Percentiles rank a stretch among this genome's conserved stretches.
Conservation (phyloP, 2,888 invertebrate genomes). For the Anorthoa munda region DNA sequence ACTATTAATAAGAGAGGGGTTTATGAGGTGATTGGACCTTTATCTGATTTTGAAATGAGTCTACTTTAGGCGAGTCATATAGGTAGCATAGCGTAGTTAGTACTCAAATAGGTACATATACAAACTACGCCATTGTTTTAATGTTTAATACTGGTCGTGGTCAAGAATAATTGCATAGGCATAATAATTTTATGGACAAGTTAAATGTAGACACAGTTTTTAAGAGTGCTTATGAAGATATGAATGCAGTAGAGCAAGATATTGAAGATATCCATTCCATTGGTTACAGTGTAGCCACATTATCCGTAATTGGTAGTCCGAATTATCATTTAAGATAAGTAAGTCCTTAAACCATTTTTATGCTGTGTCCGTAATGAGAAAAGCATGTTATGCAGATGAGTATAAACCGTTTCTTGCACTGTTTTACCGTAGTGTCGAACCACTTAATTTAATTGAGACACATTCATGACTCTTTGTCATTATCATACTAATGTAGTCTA, state of each 20-base stretch:
- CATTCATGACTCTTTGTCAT: constrained; percentile 53
- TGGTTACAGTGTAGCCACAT: constrained; percentile 17
- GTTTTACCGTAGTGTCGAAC: constrained; percentile 31
- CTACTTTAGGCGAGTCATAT: constrained; percentile 7
- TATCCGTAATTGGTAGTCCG: background rate
- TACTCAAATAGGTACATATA: background rate
- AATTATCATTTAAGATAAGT: constrained; percentile 24
- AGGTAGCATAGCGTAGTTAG: too few relatives aligned
- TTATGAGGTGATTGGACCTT: constrained; percentile 9
- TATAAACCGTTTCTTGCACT: constrained; percentile 37
- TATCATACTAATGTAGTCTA: constrained; percentile 60
- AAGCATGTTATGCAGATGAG: constrained; percentile 43
- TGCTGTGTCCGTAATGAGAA: constrained; percentile 46
- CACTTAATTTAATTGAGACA: constrained; percentile 60
- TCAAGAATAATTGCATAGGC: background rate
- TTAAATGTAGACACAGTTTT: background rate
- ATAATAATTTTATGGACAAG: background rate
- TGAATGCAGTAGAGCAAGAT: background rate
- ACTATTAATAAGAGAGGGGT: background rate
- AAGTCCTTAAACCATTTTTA: constrained; percentile 33
- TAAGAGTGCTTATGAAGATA: background rate
- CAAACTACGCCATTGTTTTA: background rate
- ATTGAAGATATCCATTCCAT: background rate
- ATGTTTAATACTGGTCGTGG: background rate
- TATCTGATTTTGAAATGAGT: constrained; percentile 24